These are phyloP conservation scores for Brachystomella parvula DNA, from an alignment of 1,140 invertebrate species.

Conservation along the genomic window DNA sequence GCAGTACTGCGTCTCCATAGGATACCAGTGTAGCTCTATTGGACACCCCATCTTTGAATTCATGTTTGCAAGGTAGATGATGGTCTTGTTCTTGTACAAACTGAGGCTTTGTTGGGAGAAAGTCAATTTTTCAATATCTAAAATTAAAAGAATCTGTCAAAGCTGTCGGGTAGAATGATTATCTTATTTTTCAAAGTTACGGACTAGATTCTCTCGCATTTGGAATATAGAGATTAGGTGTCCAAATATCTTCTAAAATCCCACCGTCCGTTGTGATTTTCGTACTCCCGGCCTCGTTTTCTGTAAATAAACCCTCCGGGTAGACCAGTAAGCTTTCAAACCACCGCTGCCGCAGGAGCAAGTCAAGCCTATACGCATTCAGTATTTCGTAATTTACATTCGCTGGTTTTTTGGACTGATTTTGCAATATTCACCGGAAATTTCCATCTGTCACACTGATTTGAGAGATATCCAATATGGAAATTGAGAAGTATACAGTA, in stretches of 20 bases:
- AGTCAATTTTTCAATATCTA: slow-evolving; percentile 66
- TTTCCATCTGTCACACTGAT: slow-evolving; percentile 75
- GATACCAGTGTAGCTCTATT: slow-evolving; percentile 75
- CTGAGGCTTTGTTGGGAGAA: slow-evolving; percentile 71
- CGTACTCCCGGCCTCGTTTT: slow-evolving; percentile 49
- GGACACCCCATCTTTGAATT: slow-evolving; percentile 74
- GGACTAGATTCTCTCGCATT: slow-evolving; percentile 73
- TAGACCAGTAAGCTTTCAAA: slow-evolving; percentile 61
- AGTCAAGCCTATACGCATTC: slow-evolving; percentile 58
- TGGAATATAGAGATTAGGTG: slow-evolving; percentile 75
- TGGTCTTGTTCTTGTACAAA: slow-evolving; percentile 68
- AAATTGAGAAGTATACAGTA: slow-evolving; percentile 12
- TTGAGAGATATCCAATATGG: slow-evolving; percentile 19
- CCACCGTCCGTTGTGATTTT: slow-evolving; percentile 66
- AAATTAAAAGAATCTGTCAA: slow-evolving; percentile 28
- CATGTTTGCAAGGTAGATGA: slow-evolving; percentile 66
- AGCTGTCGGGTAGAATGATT: not conserved
- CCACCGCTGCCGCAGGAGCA: slow-evolving; percentile 76
- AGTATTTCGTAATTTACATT: slow-evolving; percentile 6
- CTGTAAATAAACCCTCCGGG: slow-evolving; percentile 63
- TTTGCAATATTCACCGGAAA: slow-evolving; percentile 57
- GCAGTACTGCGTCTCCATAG: slow-evolving; percentile 74
- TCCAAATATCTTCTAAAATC: slow-evolving; percentile 73
- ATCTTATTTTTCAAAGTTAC: not conserved
- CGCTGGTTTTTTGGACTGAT: not conserved